These are phyloP conservation scores for Smutsia temminckii DNA, from an alignment of 2,797 vertebrate genomes.

Conservation along the genomic window DNA sequence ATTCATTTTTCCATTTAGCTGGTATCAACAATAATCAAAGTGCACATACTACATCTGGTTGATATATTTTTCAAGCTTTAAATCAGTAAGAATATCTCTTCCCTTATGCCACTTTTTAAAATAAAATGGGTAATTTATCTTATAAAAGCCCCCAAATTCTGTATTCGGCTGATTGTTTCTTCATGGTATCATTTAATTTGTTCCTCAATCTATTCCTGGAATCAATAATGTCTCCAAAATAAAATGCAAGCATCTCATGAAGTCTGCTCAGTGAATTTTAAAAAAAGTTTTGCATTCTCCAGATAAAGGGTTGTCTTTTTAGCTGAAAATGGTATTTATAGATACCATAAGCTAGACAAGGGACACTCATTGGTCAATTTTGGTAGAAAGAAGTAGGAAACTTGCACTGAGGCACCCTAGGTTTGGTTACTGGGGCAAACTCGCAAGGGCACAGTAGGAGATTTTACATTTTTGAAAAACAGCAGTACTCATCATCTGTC, in stretches of 20 bases:
- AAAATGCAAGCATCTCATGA: not conserved
- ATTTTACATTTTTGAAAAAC: not conserved
- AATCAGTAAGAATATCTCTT: not conserved
- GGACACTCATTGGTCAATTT: not conserved
- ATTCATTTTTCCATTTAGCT: not conserved
- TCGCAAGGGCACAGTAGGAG: not conserved
- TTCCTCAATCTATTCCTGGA: not conserved
- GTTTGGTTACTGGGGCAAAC: not conserved
- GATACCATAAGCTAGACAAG: not conserved
- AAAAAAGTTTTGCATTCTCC: not conserved
- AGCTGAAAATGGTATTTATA: not conserved
- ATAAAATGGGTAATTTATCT: not conserved
- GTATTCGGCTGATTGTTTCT: not conserved
- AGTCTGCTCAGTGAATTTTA: not conserved
- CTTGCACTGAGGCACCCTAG: not conserved
- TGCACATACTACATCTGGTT: not conserved
- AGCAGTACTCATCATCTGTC: not conserved
- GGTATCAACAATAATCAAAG: not conserved
- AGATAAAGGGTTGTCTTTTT: not conserved
- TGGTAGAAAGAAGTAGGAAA: not conserved
- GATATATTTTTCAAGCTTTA: not conserved
- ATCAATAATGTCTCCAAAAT: not conserved
- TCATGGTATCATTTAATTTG: not conserved
- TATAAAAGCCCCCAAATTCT: not conserved
- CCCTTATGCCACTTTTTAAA: too few species aligned